Conservation (phyloP, 2,888 invertebrate species). For the Diaphora mendica region DNA sequence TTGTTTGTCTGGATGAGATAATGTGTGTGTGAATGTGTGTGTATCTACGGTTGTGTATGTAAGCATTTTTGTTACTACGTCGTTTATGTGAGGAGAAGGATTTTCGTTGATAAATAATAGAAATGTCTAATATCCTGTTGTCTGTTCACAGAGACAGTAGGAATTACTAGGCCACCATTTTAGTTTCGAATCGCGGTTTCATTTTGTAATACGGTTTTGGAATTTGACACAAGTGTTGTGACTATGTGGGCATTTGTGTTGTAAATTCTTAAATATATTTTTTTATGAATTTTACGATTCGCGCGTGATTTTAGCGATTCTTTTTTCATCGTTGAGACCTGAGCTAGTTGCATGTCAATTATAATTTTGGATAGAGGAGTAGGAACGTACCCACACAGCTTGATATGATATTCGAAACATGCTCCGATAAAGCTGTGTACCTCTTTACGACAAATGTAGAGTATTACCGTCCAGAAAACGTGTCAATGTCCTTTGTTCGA, state of each 20-base stretch:
- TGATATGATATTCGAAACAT: constrained; percentile 10
- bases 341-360: constrained; percentile 58
- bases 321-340: constrained; percentile 53
- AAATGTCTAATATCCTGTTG: constrained; percentile 60
- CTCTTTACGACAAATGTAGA: constrained; percentile 42
- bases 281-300: constrained; percentile 70
- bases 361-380: constrained; percentile 57
- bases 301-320: constrained; percentile 52
- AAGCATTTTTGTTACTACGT: constrained; percentile 75
- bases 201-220: constrained; percentile 59
- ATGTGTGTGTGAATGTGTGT: constrained; percentile 39
- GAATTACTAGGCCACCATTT: constrained; percentile 57
- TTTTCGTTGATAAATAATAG: constrained; percentile 69
- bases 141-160: constrained; percentile 49
- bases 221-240: constrained; percentile 63
- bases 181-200: constrained; percentile 61
- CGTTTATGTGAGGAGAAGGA: constrained; percentile 67
- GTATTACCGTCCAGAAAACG: constrained; percentile 55
- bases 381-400: constrained; percentile 52
- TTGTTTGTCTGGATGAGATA: constrained; percentile 38
- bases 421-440: constrained; percentile 31
- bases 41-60: constrained; percentile 75
- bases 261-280: constrained; percentile 67
- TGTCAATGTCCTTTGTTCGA: constrained; percentile 54
- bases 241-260: constrained; percentile 59